Evolutionary conservation across 2,113 vertebrate genomes (phyloP).

Genomic region (Oceanites oceanicus): DNA sequence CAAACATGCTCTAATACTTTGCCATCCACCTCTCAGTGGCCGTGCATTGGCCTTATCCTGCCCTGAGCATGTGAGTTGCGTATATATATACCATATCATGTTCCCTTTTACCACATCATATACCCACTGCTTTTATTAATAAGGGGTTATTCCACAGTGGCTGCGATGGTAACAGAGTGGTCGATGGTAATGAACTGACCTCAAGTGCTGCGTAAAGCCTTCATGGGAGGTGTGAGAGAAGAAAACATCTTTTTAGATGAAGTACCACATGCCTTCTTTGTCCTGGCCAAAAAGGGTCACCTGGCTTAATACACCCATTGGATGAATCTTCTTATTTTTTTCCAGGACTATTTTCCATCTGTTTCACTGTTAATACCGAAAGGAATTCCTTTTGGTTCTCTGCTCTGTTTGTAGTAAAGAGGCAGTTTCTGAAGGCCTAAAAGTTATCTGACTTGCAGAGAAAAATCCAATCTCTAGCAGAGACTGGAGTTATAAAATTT

Average conservation of each 20-base stretch:
- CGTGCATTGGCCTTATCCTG: not conserved
- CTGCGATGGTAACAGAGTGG: not conserved
- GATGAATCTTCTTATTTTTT: not conserved
- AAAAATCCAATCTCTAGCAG: slow-evolving; percentile 15
- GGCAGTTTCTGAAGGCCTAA: not conserved
- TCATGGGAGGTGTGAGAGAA: not conserved
- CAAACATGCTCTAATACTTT: not conserved
- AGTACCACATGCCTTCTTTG: not conserved
- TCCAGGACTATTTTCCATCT: not conserved
- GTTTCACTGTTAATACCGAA: not conserved
- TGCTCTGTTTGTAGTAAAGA: not conserved
- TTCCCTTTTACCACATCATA: not conserved
- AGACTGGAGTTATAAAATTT: slow-evolving; percentile 26
- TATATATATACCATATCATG: not conserved
- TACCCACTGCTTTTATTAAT: not conserved
- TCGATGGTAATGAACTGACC: not conserved
- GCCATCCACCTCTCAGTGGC: not conserved
- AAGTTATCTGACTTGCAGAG: slow-evolving; percentile 23
- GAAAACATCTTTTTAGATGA: not conserved
- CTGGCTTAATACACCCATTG: not conserved
- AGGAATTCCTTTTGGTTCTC: not conserved
- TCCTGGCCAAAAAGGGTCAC: not conserved
- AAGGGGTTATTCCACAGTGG: not conserved
- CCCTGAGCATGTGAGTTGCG: not conserved
- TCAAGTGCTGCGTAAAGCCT: not conserved